Conservation (phyloP, 2,113 vertebrate genomes). For the Spea multiplicata region DNA sequence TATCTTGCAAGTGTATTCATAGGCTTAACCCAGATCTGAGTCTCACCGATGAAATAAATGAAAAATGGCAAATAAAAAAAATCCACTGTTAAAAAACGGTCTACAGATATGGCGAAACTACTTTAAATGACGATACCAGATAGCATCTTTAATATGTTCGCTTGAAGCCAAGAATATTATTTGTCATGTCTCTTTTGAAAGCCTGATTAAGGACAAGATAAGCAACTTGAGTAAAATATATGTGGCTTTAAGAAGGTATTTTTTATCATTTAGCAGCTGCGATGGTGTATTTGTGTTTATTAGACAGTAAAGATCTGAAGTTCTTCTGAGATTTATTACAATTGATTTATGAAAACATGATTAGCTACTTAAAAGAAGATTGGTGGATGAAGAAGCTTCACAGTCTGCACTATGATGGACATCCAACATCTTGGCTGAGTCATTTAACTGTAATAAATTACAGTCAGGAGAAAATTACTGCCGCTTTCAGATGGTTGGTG, state of each 20-base stretch:
- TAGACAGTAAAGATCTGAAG: constrained; percentile 16
- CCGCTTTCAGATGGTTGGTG: constrained; percentile 19
- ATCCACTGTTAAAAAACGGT: constrained; percentile 4
- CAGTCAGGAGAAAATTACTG: constrained; percentile 42
- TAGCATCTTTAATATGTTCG: constrained; percentile 11
- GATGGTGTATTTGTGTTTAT: constrained; percentile 29
- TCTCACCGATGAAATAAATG: neutral
- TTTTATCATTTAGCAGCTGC: constrained; percentile 6
- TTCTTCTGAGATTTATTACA: constrained; percentile 25
- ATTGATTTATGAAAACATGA: constrained; percentile 34
- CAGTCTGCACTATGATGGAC: constrained; percentile 13
- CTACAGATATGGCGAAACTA: neutral
- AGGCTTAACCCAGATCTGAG: too few species aligned
- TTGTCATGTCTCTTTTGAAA: constrained; percentile 3
- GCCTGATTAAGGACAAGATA: neutral
- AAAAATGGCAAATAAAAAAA: constrained; percentile 2
- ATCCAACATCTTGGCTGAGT: constrained; percentile 34
- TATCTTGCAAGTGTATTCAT: too few species aligned
- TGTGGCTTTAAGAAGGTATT: constrained; percentile 14
- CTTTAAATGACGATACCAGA: neutral
- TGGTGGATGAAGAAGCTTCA: constrained; percentile 12
- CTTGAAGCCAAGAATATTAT: constrained; percentile 3
- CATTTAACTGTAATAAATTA: constrained; percentile 39
- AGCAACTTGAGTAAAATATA: constrained; percentile 11
- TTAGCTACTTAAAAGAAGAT: constrained; percentile 34